phyloP scores from a whole-genome alignment of 2,797 vertebrate species.

The Schizopygopsis pylzovi region DNA sequence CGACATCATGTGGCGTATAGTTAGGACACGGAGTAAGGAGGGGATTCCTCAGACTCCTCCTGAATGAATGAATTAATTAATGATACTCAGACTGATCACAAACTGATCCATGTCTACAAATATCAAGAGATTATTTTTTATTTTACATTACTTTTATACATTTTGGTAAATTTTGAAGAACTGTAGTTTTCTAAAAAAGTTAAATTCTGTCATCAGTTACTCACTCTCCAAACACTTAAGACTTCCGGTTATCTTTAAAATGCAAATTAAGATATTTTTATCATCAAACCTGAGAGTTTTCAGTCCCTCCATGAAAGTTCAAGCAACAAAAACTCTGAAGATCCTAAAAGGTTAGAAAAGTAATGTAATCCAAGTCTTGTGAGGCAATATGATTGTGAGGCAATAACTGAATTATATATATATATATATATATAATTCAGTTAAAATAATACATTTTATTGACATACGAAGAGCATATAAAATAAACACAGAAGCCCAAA shows the following conservation, averaged over 20 bases:
- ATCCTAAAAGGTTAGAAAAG: neutral
- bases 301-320: neutral
- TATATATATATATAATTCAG: neutral
- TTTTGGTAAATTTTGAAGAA: no score
- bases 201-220: no score
- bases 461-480: neutral
- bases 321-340: neutral
- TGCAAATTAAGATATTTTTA: no score
- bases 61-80: neutral
- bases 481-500: neutral
- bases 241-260: no score
- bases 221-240: neutral
- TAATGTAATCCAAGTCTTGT: neutral
- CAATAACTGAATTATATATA: no score
- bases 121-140: no score
- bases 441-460: neutral
- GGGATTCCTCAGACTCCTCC: no score
- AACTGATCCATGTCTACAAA: no score
- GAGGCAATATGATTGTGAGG: neutral
- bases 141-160: no score
- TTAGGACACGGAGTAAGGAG: no score
- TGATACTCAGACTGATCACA: neutral
- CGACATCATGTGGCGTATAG: no score
- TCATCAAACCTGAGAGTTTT: neutral
- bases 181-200: no score